Base-by-base conservation (phyloP, 37 sponge, comb jelly and placozoan species). In the Agelas oroides region DNA sequence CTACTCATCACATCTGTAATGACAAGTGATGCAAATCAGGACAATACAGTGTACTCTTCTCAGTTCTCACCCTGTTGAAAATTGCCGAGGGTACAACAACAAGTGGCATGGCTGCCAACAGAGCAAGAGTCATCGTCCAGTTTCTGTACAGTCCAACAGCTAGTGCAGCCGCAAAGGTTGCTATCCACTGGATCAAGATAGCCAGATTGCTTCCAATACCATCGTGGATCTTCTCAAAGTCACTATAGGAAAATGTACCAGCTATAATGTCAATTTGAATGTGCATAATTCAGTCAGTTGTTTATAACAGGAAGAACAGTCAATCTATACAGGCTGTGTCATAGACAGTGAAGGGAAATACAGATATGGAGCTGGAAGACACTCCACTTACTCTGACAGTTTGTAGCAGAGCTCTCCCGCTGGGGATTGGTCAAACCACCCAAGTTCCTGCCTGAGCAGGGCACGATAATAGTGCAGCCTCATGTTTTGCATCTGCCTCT, bases 401-500 rank as follows among this genome's bases (percentile, higher is more conserved):
- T 74, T 54, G 25, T 63, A 71, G 64, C 65, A 66, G 56, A 87
- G 87, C 56, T 87, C 87, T 36, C 87, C 87, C n/a, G 62, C 46
- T 20, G 56, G 82, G 57, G 72, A 73, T 28, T 73, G 65, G 56
- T 94, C 95, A 84, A 91, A 94, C 88, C 82, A 94, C 18, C 84
- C 84, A 3, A 91, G 58, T 23, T 94, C 76, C 81, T 89, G 91
- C 38, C 91, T 55, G 66, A 90, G 76, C 27, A 90, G 74, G 57
- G 91, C 80, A 6, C 69, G 69, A 41, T 71, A 90, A 53, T 68
- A 71, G 15, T 17, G 37, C 59, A 31, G 40, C 32, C 86, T 65
- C 18, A 90, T 80, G 34, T 80, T 66, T 8, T 87, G 74, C 31
- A 73, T 34, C 73, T 87, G 87, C 19, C 71, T 62, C 61, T 73